Conservation (phyloP, 1,140 invertebrate species). For the Oryctes rhinoceros region DNA sequence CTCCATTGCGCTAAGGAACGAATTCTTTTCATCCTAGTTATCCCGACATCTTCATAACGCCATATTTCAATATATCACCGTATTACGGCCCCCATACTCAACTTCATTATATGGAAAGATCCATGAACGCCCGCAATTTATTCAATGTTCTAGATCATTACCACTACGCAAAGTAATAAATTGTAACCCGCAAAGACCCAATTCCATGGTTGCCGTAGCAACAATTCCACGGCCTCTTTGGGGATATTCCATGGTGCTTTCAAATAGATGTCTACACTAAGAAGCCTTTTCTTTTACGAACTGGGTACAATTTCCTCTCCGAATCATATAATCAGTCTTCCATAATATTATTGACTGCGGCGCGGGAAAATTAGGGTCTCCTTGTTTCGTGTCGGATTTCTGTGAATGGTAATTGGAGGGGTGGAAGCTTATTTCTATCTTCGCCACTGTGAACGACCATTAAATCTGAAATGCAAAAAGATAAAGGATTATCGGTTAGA, state of each 20-base stretch:
- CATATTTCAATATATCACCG: conserved; percentile 18
- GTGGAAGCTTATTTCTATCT: neutral
- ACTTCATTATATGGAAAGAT: neutral
- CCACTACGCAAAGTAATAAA: conserved; percentile 19
- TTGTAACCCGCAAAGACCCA: neutral
- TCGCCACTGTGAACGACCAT: neutral
- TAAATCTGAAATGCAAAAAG: conserved; percentile 24
- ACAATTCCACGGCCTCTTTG: neutral
- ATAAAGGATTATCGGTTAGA: conserved; percentile 2
- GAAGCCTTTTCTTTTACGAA: neutral
- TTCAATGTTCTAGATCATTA: neutral
- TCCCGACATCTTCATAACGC: neutral
- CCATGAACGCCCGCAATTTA: neutral
- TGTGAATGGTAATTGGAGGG: neutral
- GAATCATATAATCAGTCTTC: conserved; percentile 8
- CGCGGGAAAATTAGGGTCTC: neutral
- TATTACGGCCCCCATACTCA: neutral
- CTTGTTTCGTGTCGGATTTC: conserved; percentile 18
- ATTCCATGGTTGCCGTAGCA: neutral
- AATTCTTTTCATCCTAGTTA: neutral
- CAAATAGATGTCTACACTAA: neutral
- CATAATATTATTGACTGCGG: conserved; percentile 2
- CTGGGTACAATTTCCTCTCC: neutral
- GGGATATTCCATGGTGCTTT: neutral
- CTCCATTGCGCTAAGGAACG: neutral